These are phyloP conservation scores for Protonemura montana DNA, from an alignment of 2,888 invertebrate species.

Conservation along the genomic window DNA sequence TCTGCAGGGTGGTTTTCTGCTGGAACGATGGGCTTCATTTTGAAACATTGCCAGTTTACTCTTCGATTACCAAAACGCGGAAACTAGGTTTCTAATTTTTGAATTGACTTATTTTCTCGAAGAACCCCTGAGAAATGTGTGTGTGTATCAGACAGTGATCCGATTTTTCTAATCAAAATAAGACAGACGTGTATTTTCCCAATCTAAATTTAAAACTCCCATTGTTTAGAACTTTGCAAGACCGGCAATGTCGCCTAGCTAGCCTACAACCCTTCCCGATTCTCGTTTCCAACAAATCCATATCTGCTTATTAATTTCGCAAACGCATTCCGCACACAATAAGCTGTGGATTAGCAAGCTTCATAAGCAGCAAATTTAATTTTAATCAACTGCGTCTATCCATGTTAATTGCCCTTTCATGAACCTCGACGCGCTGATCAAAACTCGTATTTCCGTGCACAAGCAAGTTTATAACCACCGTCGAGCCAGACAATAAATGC, in stretches of 20 bases:
- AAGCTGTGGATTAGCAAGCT: neutral
- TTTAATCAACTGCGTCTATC: neutral
- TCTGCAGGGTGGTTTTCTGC: neutral
- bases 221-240: too few relatives aligned
- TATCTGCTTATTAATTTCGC: neutral
- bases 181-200: too few relatives aligned
- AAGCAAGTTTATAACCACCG: neutral
- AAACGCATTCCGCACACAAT: neutral
- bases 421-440: neutral
- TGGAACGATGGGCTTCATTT: neutral
- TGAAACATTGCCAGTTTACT: neutral
- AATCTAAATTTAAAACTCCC: too few relatives aligned
- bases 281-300: neutral
- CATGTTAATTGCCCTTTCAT: neutral
- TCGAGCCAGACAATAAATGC: slow-evolving; percentile 9
- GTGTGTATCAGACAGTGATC: too few relatives aligned
- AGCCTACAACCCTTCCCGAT: too few relatives aligned
- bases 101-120: too few relatives aligned
- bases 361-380: neutral
- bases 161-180: too few relatives aligned
- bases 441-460: neutral
- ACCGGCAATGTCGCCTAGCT: too few relatives aligned
- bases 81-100: too few relatives aligned
- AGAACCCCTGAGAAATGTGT: too few relatives aligned
- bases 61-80: too few relatives aligned